Evolutionary conservation across 2,113 vertebrate genomes (phyloP).

Genomic region (Colius striatus): DNA sequence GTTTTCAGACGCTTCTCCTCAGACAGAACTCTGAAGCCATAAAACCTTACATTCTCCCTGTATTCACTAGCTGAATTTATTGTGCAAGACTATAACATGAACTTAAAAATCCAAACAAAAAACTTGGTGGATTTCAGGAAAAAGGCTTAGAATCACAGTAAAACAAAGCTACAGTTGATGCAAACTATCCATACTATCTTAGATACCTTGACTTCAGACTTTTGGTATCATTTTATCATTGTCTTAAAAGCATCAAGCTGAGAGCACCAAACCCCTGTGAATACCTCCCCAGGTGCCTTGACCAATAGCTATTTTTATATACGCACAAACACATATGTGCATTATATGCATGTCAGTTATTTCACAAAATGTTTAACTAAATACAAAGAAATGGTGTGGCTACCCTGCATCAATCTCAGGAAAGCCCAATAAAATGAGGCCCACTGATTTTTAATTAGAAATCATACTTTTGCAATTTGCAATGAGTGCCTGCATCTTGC

Average conservation of each 20-base stretch:
- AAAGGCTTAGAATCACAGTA: background rate
- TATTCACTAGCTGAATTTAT: background rate
- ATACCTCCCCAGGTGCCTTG: background rate
- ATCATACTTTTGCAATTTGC: slow-evolving; percentile 28
- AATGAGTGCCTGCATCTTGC: background rate
- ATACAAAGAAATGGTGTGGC: background rate
- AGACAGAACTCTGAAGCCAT: background rate
- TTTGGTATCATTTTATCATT: background rate
- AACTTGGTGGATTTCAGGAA: background rate
- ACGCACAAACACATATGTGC: background rate
- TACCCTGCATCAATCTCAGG: background rate
- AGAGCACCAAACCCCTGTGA: background rate
- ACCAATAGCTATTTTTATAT: background rate
- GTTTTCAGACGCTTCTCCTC: background rate
- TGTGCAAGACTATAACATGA: background rate
- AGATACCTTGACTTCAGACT: background rate
- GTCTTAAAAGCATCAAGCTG: background rate
- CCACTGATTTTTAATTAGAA: slow-evolving; percentile 48
- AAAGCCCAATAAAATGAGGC: slow-evolving; percentile 32
- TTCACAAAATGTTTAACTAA: slow-evolving; percentile 33
- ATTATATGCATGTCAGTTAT: background rate
- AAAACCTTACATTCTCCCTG: background rate
- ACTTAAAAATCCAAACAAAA: background rate
- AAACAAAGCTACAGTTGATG: background rate
- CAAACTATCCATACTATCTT: background rate